Percentiles rank a stretch among this genome's conserved stretches.
These are phyloP conservation scores for Lacanobia oleracea DNA, from an alignment of 2,888 invertebrate species.

Conservation along the genomic window DNA sequence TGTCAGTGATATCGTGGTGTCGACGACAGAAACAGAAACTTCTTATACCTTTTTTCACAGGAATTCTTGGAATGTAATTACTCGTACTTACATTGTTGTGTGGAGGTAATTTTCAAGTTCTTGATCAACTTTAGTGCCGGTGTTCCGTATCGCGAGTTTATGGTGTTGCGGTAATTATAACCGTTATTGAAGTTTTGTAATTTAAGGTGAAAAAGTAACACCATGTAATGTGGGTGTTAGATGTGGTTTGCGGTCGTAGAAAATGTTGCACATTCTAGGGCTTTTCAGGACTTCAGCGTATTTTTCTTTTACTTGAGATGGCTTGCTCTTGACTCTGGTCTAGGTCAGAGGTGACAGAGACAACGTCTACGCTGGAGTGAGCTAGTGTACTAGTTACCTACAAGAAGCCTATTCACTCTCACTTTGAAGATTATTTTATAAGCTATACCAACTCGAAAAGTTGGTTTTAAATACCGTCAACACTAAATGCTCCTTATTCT, in stretches of 20 bases:
- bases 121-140: conserved; percentile 24
- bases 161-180: conserved; percentile 15
- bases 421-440: no score
- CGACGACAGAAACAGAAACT: no score
- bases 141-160: conserved; percentile 20
- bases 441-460: no score
- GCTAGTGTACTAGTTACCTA: no score
- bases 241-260: background rate
- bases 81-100: conserved; percentile 9
- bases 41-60: background rate
- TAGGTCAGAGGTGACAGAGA: no score
- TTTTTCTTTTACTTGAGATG: no score
- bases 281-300: background rate
- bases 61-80: conserved; percentile 17
- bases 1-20: no score
- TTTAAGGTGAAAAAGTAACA: conserved; percentile 1
- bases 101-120: conserved; percentile 9
- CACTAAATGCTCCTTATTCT: no score
- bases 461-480: no score
- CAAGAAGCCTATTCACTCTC: no score
- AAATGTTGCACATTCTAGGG: background rate
- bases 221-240: background rate
- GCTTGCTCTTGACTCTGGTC: no score
- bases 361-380: no score
- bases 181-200: conserved; percentile 15